Conservation (phyloP, 2,113 vertebrate genomes). For the Mormyrus iriodes region DNA sequence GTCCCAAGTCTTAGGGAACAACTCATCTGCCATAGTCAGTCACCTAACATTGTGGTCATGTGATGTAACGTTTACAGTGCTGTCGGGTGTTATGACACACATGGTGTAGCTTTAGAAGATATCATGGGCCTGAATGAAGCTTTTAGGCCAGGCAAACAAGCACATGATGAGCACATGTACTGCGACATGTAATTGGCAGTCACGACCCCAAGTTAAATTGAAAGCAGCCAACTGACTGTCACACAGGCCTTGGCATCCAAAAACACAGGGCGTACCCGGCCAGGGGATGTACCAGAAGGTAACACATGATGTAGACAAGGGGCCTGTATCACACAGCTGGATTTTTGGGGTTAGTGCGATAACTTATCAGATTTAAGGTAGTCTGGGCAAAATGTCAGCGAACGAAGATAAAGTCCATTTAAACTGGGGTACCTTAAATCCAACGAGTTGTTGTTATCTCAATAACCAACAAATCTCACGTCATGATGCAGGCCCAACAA, state of each 20-base stretch:
- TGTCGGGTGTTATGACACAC: neutral
- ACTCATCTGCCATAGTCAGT: neutral
- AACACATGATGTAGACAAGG: neutral
- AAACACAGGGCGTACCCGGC: neutral
- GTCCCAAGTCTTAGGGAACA: neutral
- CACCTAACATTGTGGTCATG: neutral
- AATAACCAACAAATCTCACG: neutral
- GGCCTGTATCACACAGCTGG: neutral
- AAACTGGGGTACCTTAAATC: neutral
- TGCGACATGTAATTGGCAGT: neutral
- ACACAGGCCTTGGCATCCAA: neutral
- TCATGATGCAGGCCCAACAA: neutral
- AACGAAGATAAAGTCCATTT: neutral
- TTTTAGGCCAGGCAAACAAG: neutral
- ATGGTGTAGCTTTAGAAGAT: neutral
- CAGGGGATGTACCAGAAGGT: neutral
- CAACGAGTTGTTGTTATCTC: neutral
- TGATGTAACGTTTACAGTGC: neutral
- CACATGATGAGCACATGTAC: neutral
- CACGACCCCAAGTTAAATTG: neutral
- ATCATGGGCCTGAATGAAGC: neutral
- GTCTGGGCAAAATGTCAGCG: neutral
- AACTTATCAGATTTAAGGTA: neutral
- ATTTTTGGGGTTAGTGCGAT: neutral
- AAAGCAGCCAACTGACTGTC: neutral